phyloP scores from a whole-genome alignment of 2,888 invertebrate species.

The Rhagonycha lutea region DNA sequence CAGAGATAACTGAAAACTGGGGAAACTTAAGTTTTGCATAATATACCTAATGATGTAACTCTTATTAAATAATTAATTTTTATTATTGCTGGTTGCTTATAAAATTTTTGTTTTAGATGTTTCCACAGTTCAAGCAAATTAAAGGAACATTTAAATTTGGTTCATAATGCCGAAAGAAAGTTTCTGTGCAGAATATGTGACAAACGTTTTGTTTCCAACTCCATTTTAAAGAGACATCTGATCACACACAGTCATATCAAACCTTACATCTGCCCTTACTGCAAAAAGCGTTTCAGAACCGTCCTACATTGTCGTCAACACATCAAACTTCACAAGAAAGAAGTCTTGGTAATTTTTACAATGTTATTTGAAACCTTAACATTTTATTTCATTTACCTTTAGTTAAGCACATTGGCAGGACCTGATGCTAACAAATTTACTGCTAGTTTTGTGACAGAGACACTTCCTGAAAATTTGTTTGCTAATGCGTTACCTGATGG shows the following conservation, averaged over 20 bases:
- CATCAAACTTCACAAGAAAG: conserved; percentile 19
- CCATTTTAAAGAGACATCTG: conserved; percentile 50
- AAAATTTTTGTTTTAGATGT: conserved; percentile 36
- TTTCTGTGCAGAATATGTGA: conserved; percentile 50
- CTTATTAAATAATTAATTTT: too few relatives aligned
- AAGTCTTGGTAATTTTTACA: conserved; percentile 3
- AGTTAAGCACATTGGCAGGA: not conserved
- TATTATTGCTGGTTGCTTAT: not conserved
- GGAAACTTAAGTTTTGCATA: not conserved
- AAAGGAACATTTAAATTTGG: conserved; percentile 44
- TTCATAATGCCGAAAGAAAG: conserved; percentile 49
- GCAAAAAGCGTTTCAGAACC: conserved; percentile 63
- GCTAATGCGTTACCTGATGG: not conserved
- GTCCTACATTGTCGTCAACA: conserved; percentile 66
- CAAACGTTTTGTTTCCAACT: conserved; percentile 50
- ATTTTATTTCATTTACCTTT: not conserved
- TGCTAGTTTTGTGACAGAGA: conserved; percentile 24
- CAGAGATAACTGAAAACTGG: too few relatives aligned
- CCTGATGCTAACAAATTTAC: not conserved
- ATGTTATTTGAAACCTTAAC: not conserved
- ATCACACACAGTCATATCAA: conserved; percentile 52
- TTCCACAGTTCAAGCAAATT: conserved; percentile 43
- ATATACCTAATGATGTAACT: not conserved
- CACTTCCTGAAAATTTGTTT: conserved; percentile 29
- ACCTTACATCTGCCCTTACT: conserved; percentile 65